Evolutionary conservation across 2,113 vertebrate species (phyloP).

Genomic region (Oplegnathus fasciatus): DNA sequence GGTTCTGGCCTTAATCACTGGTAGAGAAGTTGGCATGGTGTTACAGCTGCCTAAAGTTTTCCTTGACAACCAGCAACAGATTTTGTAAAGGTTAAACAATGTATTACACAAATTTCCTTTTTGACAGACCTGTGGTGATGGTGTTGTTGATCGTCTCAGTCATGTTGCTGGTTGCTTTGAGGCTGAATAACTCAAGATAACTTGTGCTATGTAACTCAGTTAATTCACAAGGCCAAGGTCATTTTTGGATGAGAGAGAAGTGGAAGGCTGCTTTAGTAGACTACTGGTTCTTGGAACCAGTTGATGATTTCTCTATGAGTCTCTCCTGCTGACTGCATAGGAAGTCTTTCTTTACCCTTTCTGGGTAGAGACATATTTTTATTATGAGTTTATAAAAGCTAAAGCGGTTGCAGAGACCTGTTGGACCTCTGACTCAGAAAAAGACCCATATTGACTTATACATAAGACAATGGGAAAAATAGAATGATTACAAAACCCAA

Average conservation of each 20-base stretch:
- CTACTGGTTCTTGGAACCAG: background rate
- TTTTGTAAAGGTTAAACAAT: background rate
- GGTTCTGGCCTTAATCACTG: background rate
- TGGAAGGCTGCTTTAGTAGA: background rate
- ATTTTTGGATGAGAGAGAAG: background rate
- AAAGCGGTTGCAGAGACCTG: background rate
- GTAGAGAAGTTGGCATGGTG: background rate
- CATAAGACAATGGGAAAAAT: background rate
- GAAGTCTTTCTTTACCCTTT: background rate
- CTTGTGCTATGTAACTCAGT: background rate
- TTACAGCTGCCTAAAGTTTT: background rate
- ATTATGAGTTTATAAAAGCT: background rate
- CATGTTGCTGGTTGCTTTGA: background rate
- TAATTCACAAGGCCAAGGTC: conserved; percentile 7
- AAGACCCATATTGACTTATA: background rate
- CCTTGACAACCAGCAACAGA: background rate
- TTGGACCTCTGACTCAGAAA: background rate
- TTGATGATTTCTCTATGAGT: background rate
- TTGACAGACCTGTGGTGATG: background rate
- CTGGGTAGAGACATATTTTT: background rate
- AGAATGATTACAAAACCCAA: background rate
- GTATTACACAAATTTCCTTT: background rate
- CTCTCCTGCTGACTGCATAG: background rate
- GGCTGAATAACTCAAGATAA: background rate
- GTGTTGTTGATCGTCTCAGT: background rate